A percentile compares a stretch with the other conserved stretches of the same genome.
phyloP scores from a whole-genome alignment of 2,113 vertebrate genomes.

The Uropsilus gracilis region DNA sequence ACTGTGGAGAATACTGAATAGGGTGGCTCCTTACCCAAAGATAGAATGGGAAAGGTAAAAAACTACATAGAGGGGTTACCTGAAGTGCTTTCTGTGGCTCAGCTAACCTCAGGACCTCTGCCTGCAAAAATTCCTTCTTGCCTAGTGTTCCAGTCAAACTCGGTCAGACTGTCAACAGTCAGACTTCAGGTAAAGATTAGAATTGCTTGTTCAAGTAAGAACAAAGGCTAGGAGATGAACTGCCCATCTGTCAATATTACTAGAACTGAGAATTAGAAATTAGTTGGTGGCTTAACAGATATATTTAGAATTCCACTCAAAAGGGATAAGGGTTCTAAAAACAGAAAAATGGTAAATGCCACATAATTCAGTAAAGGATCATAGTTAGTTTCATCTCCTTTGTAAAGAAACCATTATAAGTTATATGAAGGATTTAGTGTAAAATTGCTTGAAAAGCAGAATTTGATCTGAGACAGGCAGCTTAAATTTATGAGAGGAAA shows the following conservation, averaged over 20 bases:
- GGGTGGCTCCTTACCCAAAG: neutral
- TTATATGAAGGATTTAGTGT: slow-evolving; percentile 80
- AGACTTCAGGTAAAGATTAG: slow-evolving; percentile 53
- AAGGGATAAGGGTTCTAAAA: slow-evolving; percentile 84
- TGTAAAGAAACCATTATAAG: slow-evolving; percentile 76
- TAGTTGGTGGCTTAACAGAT: slow-evolving; percentile 83
- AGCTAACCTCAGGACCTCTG: neutral
- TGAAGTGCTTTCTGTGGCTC: neutral
- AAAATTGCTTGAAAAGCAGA: slow-evolving; percentile 84
- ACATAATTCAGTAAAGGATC: slow-evolving; percentile 77
- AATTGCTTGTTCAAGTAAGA: slow-evolving; percentile 56
- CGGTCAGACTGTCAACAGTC: neutral
- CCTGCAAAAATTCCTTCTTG: neutral
- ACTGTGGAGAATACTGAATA: neutral
- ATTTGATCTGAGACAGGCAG: slow-evolving; percentile 82
- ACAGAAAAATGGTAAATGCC: slow-evolving; percentile 56
- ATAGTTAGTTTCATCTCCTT: slow-evolving; percentile 78
- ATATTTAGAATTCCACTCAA: slow-evolving; percentile 86
- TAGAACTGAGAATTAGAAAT: slow-evolving; percentile 85
- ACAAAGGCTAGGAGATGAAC: slow-evolving; percentile 62
- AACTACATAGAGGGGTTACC: neutral
- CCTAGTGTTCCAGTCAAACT: neutral
- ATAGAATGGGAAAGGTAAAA: neutral
- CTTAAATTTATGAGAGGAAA: slow-evolving; percentile 69
- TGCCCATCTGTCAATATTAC: slow-evolving; percentile 67